Conservation (phyloP, 1,140 invertebrate genomes). For the Cydia pomonella region DNA sequence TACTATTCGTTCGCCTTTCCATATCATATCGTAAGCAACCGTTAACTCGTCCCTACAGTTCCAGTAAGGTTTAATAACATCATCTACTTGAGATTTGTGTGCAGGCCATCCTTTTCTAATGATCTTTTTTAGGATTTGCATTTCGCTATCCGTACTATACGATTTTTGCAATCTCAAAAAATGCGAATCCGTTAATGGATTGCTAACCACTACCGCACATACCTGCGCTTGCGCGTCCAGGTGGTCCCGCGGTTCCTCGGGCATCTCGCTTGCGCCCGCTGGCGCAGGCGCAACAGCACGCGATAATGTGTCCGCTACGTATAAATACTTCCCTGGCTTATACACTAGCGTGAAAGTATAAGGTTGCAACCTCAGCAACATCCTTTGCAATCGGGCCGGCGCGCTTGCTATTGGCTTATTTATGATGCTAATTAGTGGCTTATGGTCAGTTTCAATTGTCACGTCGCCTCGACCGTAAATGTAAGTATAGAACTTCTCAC, state of each 20-base stretch:
- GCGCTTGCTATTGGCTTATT: neutral
- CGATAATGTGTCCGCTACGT: neutral
- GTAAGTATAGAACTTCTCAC: neutral
- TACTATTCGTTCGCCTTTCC: slow-evolving; percentile 38
- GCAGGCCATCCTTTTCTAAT: slow-evolving; percentile 23
- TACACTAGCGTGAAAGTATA: neutral
- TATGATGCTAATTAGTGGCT: neutral
- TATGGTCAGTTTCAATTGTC: neutral
- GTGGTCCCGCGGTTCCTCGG: neutral
- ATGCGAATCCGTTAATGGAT: neutral
- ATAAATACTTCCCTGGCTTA: slow-evolving; percentile 1
- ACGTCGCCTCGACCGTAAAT: slow-evolving; percentile 3
- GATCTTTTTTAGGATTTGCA: neutral
- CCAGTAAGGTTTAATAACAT: slow-evolving; percentile 26
- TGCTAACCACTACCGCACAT: neutral
- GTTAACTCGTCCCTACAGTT: slow-evolving; percentile 42
- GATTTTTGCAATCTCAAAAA: neutral
- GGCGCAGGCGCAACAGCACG: neutral
- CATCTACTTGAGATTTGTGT: neutral
- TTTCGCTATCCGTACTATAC: neutral
- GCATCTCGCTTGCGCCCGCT: too few relatives aligned
- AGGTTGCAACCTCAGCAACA: neutral
- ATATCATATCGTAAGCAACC: slow-evolving; percentile 53
- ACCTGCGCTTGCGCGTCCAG: neutral
- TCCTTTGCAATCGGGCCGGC: neutral